Conservation (phyloP, 2,113 vertebrate species). For the Onychostoma macrolepis region DNA sequence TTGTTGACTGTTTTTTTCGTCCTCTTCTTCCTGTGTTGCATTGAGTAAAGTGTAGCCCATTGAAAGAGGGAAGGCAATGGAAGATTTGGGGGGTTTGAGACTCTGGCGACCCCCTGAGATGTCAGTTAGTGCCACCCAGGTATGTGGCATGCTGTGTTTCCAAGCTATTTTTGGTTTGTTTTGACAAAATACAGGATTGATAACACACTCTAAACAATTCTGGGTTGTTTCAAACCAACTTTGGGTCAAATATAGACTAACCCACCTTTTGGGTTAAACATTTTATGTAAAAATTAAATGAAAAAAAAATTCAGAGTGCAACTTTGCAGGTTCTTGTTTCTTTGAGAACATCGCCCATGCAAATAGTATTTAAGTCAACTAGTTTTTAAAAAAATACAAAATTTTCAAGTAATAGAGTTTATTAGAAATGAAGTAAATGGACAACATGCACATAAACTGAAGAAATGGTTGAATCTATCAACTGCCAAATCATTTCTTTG, state of each 20-base stretch:
- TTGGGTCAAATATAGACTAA: too few relatives aligned
- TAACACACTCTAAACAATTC: not conserved
- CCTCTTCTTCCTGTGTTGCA: slow-evolving; percentile 57
- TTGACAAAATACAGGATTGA: not conserved
- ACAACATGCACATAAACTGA: not conserved
- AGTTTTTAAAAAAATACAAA: not conserved
- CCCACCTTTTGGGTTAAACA: too few relatives aligned
- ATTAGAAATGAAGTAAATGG: not conserved
- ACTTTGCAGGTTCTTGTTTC: not conserved
- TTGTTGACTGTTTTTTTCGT: slow-evolving; percentile 54
- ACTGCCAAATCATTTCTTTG: too few relatives aligned
- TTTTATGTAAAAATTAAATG: too few relatives aligned
- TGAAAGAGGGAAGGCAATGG: slow-evolving; percentile 40
- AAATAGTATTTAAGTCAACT: too few relatives aligned
- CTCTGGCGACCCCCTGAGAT: slow-evolving; percentile 24
- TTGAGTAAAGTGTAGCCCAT: slow-evolving; percentile 28
- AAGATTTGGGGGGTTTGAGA: slow-evolving; percentile 30
- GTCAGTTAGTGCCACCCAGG: slow-evolving; percentile 50
- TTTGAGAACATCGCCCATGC: not conserved
- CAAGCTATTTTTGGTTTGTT: not conserved
- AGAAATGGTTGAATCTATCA: too few relatives aligned
- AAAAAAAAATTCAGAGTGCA: too few relatives aligned
- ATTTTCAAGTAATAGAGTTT: not conserved
- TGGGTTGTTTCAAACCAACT: too few relatives aligned
- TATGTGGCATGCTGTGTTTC: slow-evolving; percentile 41